Base-by-base conservation (phyloP, 2,797 vertebrate species). In the Danio aesculapii region DNA sequence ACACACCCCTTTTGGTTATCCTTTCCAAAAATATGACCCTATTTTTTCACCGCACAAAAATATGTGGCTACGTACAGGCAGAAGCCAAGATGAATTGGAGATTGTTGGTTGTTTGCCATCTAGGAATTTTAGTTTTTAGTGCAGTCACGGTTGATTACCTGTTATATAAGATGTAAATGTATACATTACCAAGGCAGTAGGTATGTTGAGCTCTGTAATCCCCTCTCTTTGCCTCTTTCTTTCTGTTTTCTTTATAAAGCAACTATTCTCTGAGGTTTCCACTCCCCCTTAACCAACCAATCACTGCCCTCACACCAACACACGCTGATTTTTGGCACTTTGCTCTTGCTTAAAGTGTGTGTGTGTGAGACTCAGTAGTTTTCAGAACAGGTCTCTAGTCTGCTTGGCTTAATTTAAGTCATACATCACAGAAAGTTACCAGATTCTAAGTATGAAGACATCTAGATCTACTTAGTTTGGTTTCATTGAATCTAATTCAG, bases 261-360 rank as follows among this genome's bases (percentile, higher is more conserved):
- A 66, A 62, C 64, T 68, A 53, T 81, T 85, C 19, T 66, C 66
- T 62, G 14, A 59, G 6, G 80, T 73, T 49, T 75, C 46, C 57
- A 79, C 82, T 71, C 83, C 81, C 81, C 55, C 62, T 53, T 19
- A 49, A 47, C n/a, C 68, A 53, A 63, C 85, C 85, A 86, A 84
- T 82, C 82, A 0, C 53, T 39, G 53, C 53, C 8, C 53, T 76
- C 8, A 12, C 58, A 44, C 49, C 1, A 30, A 46, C 39, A 66
- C 59, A 66, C 68, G 0, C 39, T 50, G 49, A 1, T 3, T 74
- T 49, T 7, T 43, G 55, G 55, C 1, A 30, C 43, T 78, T 78
- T 66, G 76, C 66, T 61, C 47, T 41, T 8, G 6, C 30, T 8
- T 69, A 19, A 77, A 44, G 50, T 61, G 71, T 53, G 30, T 76